Base-by-base conservation (phyloP, 2,888 invertebrate species). In the Adelphocoris suturalis region DNA sequence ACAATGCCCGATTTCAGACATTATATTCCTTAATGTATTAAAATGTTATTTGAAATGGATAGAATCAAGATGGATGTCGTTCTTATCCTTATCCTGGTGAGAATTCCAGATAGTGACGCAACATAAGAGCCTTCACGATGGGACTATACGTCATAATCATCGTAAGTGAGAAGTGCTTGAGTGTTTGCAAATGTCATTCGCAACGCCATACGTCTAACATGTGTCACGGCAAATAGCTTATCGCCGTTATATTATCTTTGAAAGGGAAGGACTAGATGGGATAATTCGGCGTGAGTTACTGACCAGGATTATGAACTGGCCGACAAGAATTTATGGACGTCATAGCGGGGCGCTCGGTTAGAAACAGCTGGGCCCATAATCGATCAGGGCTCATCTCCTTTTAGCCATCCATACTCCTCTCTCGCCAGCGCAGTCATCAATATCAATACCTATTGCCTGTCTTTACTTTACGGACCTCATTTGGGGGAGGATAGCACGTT, bases 271-370 rank as follows among this genome's bases (percentile, higher is more conserved):
- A 75, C 86, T 55, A 76, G 88, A 68, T 68, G 81, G 61, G 76
- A 82, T 81, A 88, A 84, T 48, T 76, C 76, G 81, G 81, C 27
- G 82, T 61, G 81, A 81, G 90, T 88, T 57, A 47, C 80, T 82
- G 87, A 47, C 86, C 88, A 28, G 86, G 86, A 86, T 82, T 82
- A 82, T 82, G 82, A 82, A 82, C 82, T 52, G 52, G 82, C 82
- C n/a, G 82, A 82, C 82, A 82, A 82, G 82, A 82, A 82, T 82
- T 81, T 82, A 82, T 82, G 82, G 82, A 82, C 82, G 52, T 82
- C 82, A 82, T 82, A 82, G 82, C 23, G 12, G 23, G 19, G 82
- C 13, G 82, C 82, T 23, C 48, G 82, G 82, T 27, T 82, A 27
- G 82, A 82, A 52, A 48, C 52, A 82, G 82, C 82, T 82, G 82